Percentiles rank a stretch among this genome's conserved stretches.
These are phyloP conservation scores for Silurus glanis DNA, from an alignment of 2,113 vertebrate species.

Conservation along the genomic window DNA sequence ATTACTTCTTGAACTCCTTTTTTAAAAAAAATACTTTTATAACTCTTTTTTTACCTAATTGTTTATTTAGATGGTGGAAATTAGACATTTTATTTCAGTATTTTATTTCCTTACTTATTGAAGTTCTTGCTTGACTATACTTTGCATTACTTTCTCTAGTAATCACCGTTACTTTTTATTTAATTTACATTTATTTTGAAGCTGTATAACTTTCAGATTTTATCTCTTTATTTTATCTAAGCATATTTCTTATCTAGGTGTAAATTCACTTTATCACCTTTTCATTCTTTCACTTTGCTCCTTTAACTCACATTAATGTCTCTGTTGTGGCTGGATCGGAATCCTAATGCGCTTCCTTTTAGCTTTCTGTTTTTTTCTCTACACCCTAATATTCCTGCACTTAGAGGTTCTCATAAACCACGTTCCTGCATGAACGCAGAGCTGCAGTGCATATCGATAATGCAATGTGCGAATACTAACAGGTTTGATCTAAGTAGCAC, in stretches of 20 bases:
- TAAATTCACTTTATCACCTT: neutral
- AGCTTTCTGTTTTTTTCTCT: neutral
- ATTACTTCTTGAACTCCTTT: neutral
- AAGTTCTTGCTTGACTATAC: neutral
- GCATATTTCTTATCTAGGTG: neutral
- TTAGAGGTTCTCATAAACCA: constrained; percentile 1
- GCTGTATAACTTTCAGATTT: neutral
- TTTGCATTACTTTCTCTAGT: neutral
- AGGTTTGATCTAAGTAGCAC: constrained; percentile 66
- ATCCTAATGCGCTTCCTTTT: neutral
- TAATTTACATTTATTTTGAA: neutral
- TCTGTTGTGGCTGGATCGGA: neutral
- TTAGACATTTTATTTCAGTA: neutral
- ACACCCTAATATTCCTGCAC: neutral
- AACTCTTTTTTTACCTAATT: neutral
- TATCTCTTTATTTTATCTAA: neutral
- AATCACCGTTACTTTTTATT: neutral
- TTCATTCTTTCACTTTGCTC: neutral
- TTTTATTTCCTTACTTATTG: neutral
- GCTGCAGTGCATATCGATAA: constrained; percentile 39
- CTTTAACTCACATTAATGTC: neutral
- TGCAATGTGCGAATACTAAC: constrained; percentile 57
- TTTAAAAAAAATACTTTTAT: neutral
- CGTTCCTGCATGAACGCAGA: neutral
- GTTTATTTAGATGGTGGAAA: neutral